phyloP scores from a whole-genome alignment of 2,888 invertebrate species.

The Amitus sp. region DNA sequence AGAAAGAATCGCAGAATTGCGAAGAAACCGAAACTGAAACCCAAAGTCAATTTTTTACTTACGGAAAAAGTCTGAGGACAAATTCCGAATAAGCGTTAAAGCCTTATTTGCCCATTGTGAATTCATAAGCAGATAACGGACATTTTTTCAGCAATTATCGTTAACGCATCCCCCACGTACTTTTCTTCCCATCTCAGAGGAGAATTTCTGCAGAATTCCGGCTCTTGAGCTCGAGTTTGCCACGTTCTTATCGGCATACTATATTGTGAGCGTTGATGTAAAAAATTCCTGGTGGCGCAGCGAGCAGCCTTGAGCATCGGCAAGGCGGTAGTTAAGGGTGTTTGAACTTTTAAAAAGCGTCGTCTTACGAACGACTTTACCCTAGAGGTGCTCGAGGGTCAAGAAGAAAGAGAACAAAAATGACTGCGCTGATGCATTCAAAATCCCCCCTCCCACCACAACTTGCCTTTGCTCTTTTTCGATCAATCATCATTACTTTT shows the following conservation, averaged over 20 bases:
- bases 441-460: too few species aligned
- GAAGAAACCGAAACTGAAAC: background rate
- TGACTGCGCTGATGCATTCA: background rate
- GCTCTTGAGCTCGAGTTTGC: slow-evolving; percentile 6
- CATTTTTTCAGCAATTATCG: slow-evolving; percentile 6
- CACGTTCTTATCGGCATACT: slow-evolving; percentile 11
- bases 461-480: too few species aligned
- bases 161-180: slow-evolving; percentile 4
- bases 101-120: background rate
- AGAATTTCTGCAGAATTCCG: slow-evolving; percentile 6
- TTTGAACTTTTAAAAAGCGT: slow-evolving; percentile 31
- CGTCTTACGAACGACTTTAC: slow-evolving; percentile 15
- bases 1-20: slow-evolving; percentile 10
- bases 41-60: slow-evolving; percentile 6
- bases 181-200: slow-evolving; percentile 6
- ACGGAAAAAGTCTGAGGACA: too few species aligned
- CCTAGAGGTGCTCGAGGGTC: slow-evolving; percentile 8
- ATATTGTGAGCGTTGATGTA: slow-evolving; percentile 16
- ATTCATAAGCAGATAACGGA: slow-evolving; percentile 1
- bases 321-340: slow-evolving; percentile 31
- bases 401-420: slow-evolving; percentile 16
- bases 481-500: too few species aligned
- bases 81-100: background rate
- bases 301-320: slow-evolving; percentile 16
- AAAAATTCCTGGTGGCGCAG: slow-evolving; percentile 13